phyloP scores from a whole-genome alignment of 37 sponge, comb jelly and placozoan species.

The Spongilla lacustris region DNA sequence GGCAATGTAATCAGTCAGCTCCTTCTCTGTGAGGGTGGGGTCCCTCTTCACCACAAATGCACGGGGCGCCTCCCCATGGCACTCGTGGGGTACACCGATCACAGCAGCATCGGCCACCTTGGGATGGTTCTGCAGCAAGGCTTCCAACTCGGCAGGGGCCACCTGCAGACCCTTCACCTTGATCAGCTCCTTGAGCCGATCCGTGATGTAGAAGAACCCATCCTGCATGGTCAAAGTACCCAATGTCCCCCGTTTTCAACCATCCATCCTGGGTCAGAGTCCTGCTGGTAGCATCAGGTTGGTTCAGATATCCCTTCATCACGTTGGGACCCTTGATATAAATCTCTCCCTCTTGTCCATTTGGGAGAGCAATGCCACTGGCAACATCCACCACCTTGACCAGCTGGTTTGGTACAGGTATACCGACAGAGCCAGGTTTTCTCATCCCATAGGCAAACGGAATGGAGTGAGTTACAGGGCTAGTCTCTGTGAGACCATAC shows the following conservation, averaged over 20 bases:
- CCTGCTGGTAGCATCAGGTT: slow-evolving; percentile 63
- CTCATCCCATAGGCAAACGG: slow-evolving; percentile 3
- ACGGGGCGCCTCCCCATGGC: slow-evolving; percentile 84
- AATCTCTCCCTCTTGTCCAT: slow-evolving; percentile 73
- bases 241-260: slow-evolving; percentile 87
- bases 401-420: slow-evolving; percentile 45
- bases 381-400: slow-evolving; percentile 61
- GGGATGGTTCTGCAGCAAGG: slow-evolving; percentile 71
- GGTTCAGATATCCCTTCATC: slow-evolving; percentile 90
- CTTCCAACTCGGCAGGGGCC: slow-evolving; percentile 95
- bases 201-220: slow-evolving; percentile 84
- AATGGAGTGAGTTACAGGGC: slow-evolving; percentile 67
- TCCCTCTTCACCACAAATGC: slow-evolving; percentile 88
- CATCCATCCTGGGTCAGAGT: slow-evolving; percentile 78
- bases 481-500: slow-evolving; percentile 87
- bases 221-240: slow-evolving; percentile 41
- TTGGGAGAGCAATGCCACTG: slow-evolving; percentile 39
- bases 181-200: slow-evolving; percentile 92
- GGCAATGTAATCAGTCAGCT: slow-evolving; percentile 55
- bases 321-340: slow-evolving; percentile 81
- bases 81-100: slow-evolving; percentile 80
- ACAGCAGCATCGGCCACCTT: slow-evolving; percentile 88
- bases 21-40: slow-evolving; percentile 53
- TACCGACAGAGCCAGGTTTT: slow-evolving; percentile 71
- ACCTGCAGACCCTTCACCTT: slow-evolving; percentile 93